Percentiles rank a stretch among this genome's conserved stretches.
phyloP scores from a whole-genome alignment of 2,113 vertebrate genomes.

The Syngnathus typhle region DNA sequence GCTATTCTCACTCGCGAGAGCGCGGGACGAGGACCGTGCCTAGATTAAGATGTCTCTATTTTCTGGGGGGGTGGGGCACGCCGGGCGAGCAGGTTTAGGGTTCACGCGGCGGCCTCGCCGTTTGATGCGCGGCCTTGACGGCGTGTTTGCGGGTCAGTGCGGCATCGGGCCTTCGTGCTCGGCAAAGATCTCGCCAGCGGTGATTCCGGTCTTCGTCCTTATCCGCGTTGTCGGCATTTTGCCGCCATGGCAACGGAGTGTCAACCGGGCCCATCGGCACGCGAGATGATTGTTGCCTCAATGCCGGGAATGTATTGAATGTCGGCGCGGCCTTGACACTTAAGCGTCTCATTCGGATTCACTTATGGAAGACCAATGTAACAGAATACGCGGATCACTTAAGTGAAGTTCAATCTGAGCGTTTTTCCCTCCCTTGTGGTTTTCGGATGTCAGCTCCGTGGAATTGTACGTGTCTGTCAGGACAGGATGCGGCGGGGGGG shows the following conservation, averaged over 20 bases:
- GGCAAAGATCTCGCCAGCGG: constrained; percentile 22
- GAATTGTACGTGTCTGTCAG: background rate
- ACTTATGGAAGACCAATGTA: background rate
- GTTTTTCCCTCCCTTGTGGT: background rate
- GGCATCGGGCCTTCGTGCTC: constrained; percentile 1
- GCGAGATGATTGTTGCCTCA: constrained; percentile 42
- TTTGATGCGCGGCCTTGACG: constrained; percentile 37
- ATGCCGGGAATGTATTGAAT: constrained; percentile 54
- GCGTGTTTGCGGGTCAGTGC: constrained; percentile 15
- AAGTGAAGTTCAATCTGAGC: background rate
- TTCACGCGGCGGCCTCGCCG: constrained; percentile 23
- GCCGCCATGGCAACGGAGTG: constrained; percentile 41
- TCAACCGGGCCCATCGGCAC: constrained; percentile 45
- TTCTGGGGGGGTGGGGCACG: constrained; percentile 28
- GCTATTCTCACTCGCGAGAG: constrained; percentile 40
- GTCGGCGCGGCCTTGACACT: constrained; percentile 14
- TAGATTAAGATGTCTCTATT: constrained; percentile 38
- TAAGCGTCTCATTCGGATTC: background rate
- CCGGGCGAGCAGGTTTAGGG: constrained; percentile 21
- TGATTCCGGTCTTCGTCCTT: background rate
- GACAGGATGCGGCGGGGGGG: background rate
- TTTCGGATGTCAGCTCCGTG: background rate
- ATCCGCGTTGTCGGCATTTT: background rate
- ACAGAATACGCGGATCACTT: background rate
- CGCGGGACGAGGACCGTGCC: constrained; percentile 33